phyloP scores from a whole-genome alignment of 2,888 invertebrate species.

The Drosophila subsilvestris region DNA sequence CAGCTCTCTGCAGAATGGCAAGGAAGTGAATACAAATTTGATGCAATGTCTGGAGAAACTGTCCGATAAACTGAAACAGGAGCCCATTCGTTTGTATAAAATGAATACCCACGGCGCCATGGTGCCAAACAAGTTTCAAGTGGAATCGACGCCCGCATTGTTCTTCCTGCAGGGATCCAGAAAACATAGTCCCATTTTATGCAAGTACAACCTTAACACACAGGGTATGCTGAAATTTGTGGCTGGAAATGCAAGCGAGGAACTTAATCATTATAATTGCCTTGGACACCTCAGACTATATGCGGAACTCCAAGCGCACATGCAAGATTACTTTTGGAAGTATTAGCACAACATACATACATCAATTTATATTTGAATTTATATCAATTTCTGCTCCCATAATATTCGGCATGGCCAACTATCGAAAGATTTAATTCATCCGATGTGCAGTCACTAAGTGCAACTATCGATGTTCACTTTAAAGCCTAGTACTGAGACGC shows the following conservation, averaged over 20 bases:
- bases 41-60: constrained; percentile 6
- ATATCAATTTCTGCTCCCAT: too few species aligned
- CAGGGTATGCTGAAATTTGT: constrained; percentile 37
- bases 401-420: too few species aligned
- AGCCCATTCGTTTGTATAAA: constrained; percentile 49
- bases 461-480: too few species aligned
- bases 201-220: constrained; percentile 4
- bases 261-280: constrained; percentile 45
- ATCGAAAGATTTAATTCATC: too few species aligned
- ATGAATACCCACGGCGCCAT: constrained; percentile 39
- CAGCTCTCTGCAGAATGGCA: constrained; percentile 9
- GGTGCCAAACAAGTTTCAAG: constrained; percentile 48
- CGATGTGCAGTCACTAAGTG: too few species aligned
- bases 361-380: background rate
- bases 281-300: constrained; percentile 22
- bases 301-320: constrained; percentile 24
- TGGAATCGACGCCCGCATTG: constrained; percentile 35
- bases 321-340: constrained; percentile 17
- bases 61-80: constrained; percentile 39
- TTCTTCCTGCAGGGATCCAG: constrained; percentile 34
- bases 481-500: too few species aligned
- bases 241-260: constrained; percentile 30
- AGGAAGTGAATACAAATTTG: background rate
- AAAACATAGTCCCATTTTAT: constrained; percentile 40
- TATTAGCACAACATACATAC: background rate